These are phyloP conservation scores for Scaptomyza montana DNA, from an alignment of 1,140 invertebrate genomes.

Conservation along the genomic window DNA sequence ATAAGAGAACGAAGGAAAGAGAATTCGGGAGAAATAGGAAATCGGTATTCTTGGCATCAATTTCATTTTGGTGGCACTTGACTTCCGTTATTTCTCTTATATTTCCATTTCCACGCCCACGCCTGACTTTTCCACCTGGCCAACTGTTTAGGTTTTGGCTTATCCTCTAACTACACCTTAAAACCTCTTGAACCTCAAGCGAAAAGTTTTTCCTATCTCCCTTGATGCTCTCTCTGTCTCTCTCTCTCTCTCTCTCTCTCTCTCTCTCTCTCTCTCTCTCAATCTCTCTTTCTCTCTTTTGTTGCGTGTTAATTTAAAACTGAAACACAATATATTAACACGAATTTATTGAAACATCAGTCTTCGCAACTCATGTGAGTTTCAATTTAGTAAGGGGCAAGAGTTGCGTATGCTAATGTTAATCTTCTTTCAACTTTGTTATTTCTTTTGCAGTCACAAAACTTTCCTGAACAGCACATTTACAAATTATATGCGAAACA, in stretches of 20 bases:
- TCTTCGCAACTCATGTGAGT: conserved; percentile 17
- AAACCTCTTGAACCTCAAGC: conserved; percentile 58
- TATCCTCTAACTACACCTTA: conserved; percentile 36
- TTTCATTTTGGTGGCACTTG: conserved; percentile 67
- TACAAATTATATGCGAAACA: conserved; percentile 60
- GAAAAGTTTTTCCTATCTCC: conserved; percentile 45
- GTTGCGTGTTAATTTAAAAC: conserved; percentile 56
- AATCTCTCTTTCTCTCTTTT: conserved; percentile 3
- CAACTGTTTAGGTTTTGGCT: conserved; percentile 4
- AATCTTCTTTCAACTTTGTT: conserved; percentile 71
- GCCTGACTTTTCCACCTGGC: conserved; percentile 36
- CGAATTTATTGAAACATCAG: conserved; percentile 62
- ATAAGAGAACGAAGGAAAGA: conserved; percentile 4
- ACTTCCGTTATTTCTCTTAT: conserved; percentile 20
- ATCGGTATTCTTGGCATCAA: conserved; percentile 65
- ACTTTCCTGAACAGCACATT: conserved; percentile 53
- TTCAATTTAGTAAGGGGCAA: background rate
- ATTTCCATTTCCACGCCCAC: conserved; percentile 44
- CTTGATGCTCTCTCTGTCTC: background rate
- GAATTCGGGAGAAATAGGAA: conserved; percentile 2
- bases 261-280: too few species aligned
- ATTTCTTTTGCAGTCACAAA: conserved; percentile 67
- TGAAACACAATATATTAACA: conserved; percentile 55
- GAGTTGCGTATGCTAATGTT: conserved; percentile 47
- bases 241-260: too few species aligned